phyloP scores from a whole-genome alignment of 1,140 invertebrate species.

The Drosophila ironensis region DNA sequence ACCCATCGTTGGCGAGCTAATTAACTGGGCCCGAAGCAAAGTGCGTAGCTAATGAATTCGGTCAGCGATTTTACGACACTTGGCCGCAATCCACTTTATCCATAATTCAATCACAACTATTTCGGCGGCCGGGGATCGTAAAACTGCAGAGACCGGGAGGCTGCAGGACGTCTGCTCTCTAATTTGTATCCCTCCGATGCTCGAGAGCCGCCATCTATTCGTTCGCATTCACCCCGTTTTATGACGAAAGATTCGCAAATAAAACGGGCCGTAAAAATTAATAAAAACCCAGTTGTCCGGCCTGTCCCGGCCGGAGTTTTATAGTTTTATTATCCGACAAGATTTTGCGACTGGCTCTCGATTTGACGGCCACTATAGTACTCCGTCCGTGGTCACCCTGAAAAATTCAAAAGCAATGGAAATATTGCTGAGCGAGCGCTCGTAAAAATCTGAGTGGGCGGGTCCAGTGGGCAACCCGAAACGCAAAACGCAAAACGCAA shows the following conservation, averaged over 20 bases:
- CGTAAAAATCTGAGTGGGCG: constrained; percentile 52
- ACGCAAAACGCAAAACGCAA: constrained; percentile 1
- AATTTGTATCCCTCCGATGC: constrained; percentile 55
- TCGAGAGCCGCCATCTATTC: constrained; percentile 22
- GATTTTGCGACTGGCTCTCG: constrained; percentile 32
- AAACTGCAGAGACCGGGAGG: constrained; percentile 34
- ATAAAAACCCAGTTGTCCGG: constrained; percentile 50
- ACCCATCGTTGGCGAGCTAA: constrained; percentile 37
- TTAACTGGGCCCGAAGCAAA: constrained; percentile 39
- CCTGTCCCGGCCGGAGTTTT: constrained; percentile 39
- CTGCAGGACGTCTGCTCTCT: constrained; percentile 39
- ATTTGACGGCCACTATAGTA: no score
- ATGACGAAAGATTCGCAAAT: constrained; percentile 57
- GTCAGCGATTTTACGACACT: constrained; percentile 65
- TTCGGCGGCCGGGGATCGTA: constrained; percentile 47
- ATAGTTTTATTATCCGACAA: constrained; percentile 73
- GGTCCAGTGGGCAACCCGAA: background rate
- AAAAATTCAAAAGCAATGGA: constrained; percentile 56
- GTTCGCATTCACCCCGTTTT: no score
- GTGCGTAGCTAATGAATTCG: constrained; percentile 66
- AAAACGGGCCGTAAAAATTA: constrained; percentile 72
- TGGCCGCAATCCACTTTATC: constrained; percentile 71
- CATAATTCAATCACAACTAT: constrained; percentile 77
- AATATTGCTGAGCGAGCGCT: constrained; percentile 64
- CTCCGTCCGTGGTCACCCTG: constrained; percentile 27